Evolutionary conservation across 2,888 invertebrate species (phyloP), one percentile per base, ranked within the genome.

Genomic region (Lasioglossum malachurum): DNA sequence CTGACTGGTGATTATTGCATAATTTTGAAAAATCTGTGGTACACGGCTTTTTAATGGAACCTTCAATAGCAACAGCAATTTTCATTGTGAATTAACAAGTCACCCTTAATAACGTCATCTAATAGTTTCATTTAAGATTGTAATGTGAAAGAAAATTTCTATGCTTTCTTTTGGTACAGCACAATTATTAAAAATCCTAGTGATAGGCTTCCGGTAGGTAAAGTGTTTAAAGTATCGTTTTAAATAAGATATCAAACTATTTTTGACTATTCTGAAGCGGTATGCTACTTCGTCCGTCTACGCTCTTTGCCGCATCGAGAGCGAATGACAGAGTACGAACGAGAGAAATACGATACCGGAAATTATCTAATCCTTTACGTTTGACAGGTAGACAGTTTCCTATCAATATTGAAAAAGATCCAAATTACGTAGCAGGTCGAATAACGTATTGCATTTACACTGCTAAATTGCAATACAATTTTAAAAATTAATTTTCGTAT

Each of bases 361-460:
- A 60, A 60, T 60, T 60, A 60, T 60, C 60, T 60, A 60, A 60
- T 60, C 60, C 27, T 60, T 60, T 27, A 60, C 60, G 60, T 14
- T 27, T 60, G 60, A 60, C 60, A n/a, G 60, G 14, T 27, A 27
- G 60, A 60, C 60, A 14, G 60, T 60, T 60, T 60, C 60, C 60
- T 60, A 60, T 8, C 60, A 27, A 60, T 60, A 60, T 60, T 60
- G 60, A 27, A 60, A 60, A 60, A 60, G 14, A 60, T 60, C 60
- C n/a, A 60, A 27, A 60, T 60, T 60, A 60, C 60, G 14, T 27
- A 16, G 27, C 16, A 5, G 2, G 14, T 27, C 60, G 1, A 60
- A 27, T 5, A 14, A 27, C 16, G 16, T 60, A 14, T 60, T 23
- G 53, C 53, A 8, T 60, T 27, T 60, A 14, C n/a, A 14, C 27